Evolutionary conservation across 1,140 invertebrate species (phyloP), one percentile per base, ranked within the genome.

Genomic region (Akabosia matsudoensis): DNA sequence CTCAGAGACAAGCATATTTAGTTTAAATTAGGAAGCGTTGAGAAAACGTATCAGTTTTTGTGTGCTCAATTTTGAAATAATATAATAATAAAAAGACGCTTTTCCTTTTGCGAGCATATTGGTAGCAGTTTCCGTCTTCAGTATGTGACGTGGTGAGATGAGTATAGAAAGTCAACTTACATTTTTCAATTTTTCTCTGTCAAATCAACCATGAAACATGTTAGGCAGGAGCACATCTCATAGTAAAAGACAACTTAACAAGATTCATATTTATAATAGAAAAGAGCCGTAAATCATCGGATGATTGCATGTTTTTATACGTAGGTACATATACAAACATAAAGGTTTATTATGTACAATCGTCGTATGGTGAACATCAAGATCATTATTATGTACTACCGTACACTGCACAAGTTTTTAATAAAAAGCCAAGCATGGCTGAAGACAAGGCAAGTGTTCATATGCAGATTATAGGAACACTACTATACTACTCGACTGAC

Each of bases 191-290:
- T 67, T 67, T 67, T 67, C 61, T 67, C 61, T 67, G 61, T 67
- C 61, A 67, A 67, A 67, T 67, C 61, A 67, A 30, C 26, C 61
- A 67, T 67, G 61, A 67, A 67, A 67, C 61, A 67, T 67, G 61
- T 67, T 67, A 67, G 61, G 61, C 28, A 30, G 61, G 26, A 67
- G 30, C 61, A 67, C 61, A 67, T 67, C 61, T 67, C 61, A 67
- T 67, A 61, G 24, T 61, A 67, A 67, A 67, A 67, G 61, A 67
- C 61, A 67, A 67, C 61, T 67, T 67, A 67, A 67, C 61, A 67
- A 67, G 61, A 67, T 67, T 67, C 61, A 67, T 67, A 67, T 67
- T 67, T 67, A 67, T 67, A 67, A 67, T 67, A 67, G 61, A 67
- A 67, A 67, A 67, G 28, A 30, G 61, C 61, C 61, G 61, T 67